Conservation (phyloP, 1,140 invertebrate species). For the Maconellicoccus hirsutus region DNA sequence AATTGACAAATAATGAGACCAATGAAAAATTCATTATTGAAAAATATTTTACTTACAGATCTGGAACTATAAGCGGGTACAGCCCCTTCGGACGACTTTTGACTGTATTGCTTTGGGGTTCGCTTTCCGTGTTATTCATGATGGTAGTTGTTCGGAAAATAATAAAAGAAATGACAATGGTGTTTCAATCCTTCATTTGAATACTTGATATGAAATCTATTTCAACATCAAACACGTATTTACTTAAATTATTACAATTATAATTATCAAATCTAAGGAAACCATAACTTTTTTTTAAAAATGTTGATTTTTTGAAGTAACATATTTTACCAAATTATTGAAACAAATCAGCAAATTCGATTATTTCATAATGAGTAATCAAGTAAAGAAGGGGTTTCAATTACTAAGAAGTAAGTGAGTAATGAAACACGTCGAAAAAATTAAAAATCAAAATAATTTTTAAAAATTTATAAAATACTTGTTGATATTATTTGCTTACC, state of each 20-base stretch:
- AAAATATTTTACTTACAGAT: not conserved
- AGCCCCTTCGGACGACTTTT: constrained; percentile 13
- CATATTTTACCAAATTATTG: not conserved
- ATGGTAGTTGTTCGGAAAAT: no score
- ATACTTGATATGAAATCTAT: not conserved
- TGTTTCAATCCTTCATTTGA: not conserved
- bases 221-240: not conserved
- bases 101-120: not conserved
- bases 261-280: no score
- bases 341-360: not conserved
- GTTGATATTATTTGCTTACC: not conserved
- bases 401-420: no score
- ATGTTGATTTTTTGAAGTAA: not conserved
- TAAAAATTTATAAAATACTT: not conserved
- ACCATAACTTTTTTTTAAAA: no score
- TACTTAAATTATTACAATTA: no score
- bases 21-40: not conserved
- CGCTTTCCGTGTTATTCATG: not conserved
- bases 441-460: not conserved
- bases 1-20: not conserved
- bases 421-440: no score
- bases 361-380: not conserved
- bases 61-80: not conserved
- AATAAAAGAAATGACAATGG: not conserved
- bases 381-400: no score